phyloP scores from a whole-genome alignment of 2,113 vertebrate species.

The Tupaia tana region DNA sequence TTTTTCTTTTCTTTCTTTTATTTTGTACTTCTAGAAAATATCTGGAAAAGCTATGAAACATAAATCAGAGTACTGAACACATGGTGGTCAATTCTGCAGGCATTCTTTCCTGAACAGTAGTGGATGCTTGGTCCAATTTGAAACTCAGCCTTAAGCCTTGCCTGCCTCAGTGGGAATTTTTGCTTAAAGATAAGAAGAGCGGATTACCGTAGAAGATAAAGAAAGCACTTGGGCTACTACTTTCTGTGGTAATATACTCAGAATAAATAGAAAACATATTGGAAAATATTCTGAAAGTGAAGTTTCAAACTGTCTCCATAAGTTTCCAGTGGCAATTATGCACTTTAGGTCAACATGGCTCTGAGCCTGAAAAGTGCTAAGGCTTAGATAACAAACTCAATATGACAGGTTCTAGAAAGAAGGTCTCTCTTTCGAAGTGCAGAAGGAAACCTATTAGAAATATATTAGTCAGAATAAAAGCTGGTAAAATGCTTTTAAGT shows the following conservation, averaged over 20 bases:
- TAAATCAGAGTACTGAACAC: neutral
- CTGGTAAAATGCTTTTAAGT: slow-evolving; percentile 48
- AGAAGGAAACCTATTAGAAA: slow-evolving; percentile 62
- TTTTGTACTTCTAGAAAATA: slow-evolving; percentile 11
- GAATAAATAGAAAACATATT: slow-evolving; percentile 46
- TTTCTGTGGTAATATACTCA: neutral
- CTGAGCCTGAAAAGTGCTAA: neutral
- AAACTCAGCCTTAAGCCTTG: slow-evolving; percentile 12
- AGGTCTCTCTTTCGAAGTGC: neutral
- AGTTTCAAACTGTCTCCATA: slow-evolving; percentile 30
- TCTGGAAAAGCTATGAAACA: slow-evolving; percentile 13
- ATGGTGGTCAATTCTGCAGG: neutral
- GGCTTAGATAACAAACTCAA: slow-evolving; percentile 60
- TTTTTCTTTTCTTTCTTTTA: neutral
- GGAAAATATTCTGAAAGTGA: slow-evolving; percentile 49
- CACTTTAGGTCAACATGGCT: neutral
- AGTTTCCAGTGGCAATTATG: slow-evolving; percentile 49
- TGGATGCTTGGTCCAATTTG: neutral
- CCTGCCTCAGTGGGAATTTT: slow-evolving; percentile 4
- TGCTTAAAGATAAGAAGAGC: slow-evolving; percentile 36
- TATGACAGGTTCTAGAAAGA: slow-evolving; percentile 5
- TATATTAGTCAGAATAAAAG: slow-evolving; percentile 59
- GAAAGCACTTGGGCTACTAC: neutral
- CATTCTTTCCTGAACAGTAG: neutral
- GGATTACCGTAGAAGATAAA: slow-evolving; percentile 45